phyloP scores from a whole-genome alignment of 2,113 vertebrate species.

The Boleophthalmus pectinirostris region DNA sequence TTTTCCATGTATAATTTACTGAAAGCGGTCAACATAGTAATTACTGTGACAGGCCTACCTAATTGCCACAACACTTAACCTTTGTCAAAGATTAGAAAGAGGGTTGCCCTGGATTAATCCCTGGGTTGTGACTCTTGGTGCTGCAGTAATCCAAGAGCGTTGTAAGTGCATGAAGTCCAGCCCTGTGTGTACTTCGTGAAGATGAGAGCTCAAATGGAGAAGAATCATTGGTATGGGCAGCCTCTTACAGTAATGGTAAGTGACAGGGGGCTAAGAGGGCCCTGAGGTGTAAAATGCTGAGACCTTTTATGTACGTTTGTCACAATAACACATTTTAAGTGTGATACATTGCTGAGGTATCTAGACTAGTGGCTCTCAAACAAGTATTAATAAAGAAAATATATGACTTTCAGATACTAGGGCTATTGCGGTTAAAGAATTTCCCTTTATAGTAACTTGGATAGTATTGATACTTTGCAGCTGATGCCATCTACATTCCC shows the following conservation, averaged over 20 bases:
- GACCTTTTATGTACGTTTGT: not conserved
- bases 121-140: slow-evolving; percentile 3
- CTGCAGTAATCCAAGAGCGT: slow-evolving; percentile 3
- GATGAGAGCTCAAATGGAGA: not conserved
- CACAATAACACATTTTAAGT: too few relatives aligned
- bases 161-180: not conserved
- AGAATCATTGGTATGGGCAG: not conserved
- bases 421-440: too few relatives aligned
- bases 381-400: too few relatives aligned
- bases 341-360: too few relatives aligned
- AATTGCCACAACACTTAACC: not conserved
- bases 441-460: too few relatives aligned
- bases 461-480: too few relatives aligned
- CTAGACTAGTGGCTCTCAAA: too few relatives aligned
- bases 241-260: not conserved
- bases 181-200: not conserved
- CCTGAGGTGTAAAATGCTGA: not conserved
- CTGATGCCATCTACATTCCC: too few relatives aligned
- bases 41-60: too few relatives aligned
- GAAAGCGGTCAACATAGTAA: too few relatives aligned
- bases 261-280: not conserved
- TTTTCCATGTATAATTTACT: too few relatives aligned
- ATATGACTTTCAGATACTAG: too few relatives aligned
- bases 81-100: not conserved
- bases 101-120: slow-evolving; percentile 3